Percentiles rank a stretch among this genome's conserved stretches.
These are phyloP conservation scores for Seriola rivoliana DNA, from an alignment of 2,113 vertebrate species.

Conservation along the genomic window DNA sequence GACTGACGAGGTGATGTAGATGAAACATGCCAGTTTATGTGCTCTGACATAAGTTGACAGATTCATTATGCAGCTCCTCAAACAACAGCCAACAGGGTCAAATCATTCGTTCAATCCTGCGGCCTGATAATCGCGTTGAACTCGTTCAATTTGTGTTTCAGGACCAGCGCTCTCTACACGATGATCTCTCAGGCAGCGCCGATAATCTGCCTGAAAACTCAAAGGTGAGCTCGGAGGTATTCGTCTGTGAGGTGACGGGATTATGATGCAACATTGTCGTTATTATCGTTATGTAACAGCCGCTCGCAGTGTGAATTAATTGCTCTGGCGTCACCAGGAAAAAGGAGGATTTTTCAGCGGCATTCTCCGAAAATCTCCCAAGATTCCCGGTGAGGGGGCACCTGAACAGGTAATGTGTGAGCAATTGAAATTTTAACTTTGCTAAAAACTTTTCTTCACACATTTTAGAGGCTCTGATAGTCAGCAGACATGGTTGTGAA, in stretches of 20 bases:
- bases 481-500: not conserved
- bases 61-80: not conserved
- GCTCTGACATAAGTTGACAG: not conserved
- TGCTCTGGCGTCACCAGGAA: slow-evolving; percentile 39
- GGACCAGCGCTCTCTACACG: slow-evolving; percentile 26
- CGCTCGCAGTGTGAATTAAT: not conserved
- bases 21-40: not conserved
- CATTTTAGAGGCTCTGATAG: not conserved
- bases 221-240: slow-evolving; percentile 44
- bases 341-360: slow-evolving; percentile 63
- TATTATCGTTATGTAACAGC: not conserved
- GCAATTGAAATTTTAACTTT: not conserved
- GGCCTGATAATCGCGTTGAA: not conserved
- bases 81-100: accelerated
- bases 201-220: slow-evolving; percentile 46
- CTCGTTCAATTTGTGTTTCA: not conserved
- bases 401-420: slow-evolving; percentile 43
- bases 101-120: not conserved
- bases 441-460: not conserved
- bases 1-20: slow-evolving; percentile 39
- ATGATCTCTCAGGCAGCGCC: slow-evolving; percentile 33
- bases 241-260: not conserved
- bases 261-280: not conserved
- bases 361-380: slow-evolving; percentile 62
- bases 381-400: slow-evolving; percentile 31